Evolutionary conservation across 2,113 vertebrate genomes (phyloP).

Genomic region (Ardeotis arabs): DNA sequence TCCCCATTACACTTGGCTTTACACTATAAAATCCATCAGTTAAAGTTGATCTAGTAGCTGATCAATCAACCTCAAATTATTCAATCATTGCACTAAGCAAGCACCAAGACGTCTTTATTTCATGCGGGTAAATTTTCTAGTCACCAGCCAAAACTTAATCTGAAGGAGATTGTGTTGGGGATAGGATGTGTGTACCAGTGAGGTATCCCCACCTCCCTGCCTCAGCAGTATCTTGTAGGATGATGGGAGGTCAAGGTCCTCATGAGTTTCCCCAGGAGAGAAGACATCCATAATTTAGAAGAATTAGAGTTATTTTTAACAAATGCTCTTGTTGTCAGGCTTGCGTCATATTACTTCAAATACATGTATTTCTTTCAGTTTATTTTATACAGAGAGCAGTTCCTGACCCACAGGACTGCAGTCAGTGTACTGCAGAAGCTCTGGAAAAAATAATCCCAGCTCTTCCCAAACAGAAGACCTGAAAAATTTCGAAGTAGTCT

Average conservation of each 20-base stretch:
- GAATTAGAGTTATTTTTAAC: background rate
- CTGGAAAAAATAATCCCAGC: background rate
- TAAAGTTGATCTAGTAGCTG: background rate
- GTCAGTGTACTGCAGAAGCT: background rate
- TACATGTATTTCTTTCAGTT: background rate
- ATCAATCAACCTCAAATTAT: background rate
- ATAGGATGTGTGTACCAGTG: background rate
- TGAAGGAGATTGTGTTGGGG: background rate
- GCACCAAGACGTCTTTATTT: background rate
- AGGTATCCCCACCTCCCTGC: background rate
- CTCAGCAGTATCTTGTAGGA: background rate
- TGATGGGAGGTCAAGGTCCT: background rate
- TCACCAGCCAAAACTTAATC: background rate
- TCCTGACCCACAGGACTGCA: background rate
- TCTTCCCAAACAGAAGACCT: background rate
- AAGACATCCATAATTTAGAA: background rate
- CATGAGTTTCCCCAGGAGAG: background rate
- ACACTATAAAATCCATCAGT: background rate
- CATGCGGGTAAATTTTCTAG: background rate
- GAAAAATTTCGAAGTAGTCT: background rate
- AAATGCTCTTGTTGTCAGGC: background rate
- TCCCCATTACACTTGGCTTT: background rate
- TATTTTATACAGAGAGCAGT: background rate
- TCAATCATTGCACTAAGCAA: background rate
- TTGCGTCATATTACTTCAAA: background rate